Percentiles rank a stretch among this genome's conserved stretches.
Conservation (phyloP, 2,888 invertebrate species). For the Clanis bilineata region DNA sequence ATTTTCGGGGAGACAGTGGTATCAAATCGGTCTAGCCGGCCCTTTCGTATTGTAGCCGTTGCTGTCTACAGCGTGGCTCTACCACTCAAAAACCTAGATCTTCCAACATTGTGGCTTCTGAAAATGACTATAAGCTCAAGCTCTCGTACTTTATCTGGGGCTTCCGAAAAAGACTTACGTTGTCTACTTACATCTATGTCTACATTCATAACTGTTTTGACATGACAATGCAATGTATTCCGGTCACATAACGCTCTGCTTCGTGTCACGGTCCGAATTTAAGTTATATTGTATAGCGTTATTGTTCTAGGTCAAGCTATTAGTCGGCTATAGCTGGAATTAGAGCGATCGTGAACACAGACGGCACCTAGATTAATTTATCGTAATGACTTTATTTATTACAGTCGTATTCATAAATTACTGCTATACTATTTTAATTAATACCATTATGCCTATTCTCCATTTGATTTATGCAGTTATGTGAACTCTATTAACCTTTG, state of each 20-base stretch:
- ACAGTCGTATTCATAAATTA: background rate
- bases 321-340: background rate
- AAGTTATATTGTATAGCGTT: background rate
- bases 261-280: background rate
- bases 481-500: background rate
- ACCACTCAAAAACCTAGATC: no score
- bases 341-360: background rate
- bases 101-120: no score
- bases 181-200: no score
- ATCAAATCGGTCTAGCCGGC: no score
- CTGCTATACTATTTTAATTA: background rate
- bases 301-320: background rate
- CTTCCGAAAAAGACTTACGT: no score
- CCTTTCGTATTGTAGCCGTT: no score
- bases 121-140: no score
- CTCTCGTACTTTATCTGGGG: no score
- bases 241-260: background rate
- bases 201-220: slow-evolving; percentile 6
- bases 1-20: no score
- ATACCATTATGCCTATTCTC: background rate
- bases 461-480: background rate
- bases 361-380: background rate
- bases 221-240: background rate
- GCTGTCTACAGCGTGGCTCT: no score
- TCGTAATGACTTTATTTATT: background rate